Evolutionary conservation across 2,888 invertebrate species (phyloP).

Genomic region (Hirtodrosophila confusa): DNA sequence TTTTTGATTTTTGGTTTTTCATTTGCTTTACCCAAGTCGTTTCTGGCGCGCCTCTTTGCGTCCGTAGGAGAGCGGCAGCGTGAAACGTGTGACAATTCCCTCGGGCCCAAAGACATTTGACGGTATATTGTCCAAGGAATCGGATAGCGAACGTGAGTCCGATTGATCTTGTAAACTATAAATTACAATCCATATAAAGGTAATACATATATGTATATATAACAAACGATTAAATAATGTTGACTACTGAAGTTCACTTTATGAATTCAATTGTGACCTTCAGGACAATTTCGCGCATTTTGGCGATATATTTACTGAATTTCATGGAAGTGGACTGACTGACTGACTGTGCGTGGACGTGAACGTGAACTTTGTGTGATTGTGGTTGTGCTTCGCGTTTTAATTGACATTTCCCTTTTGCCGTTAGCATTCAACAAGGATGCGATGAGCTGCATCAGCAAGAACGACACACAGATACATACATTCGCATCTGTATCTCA

Average conservation of each 20-base stretch:
- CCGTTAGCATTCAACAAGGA: slow-evolving; percentile 23
- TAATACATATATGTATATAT: slow-evolving; percentile 35
- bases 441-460: slow-evolving; percentile 1
- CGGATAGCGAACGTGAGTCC: slow-evolving; percentile 84
- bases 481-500: not conserved
- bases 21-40: slow-evolving; percentile 89
- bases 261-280: slow-evolving; percentile 9
- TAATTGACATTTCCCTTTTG: slow-evolving; percentile 19
- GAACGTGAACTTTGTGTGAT: slow-evolving; percentile 1
- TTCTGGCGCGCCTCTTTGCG: slow-evolving; percentile 91
- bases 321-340: slow-evolving; percentile 9
- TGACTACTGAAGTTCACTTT: not conserved
- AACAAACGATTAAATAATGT: slow-evolving; percentile 4
- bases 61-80: slow-evolving; percentile 91
- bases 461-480: not conserved
- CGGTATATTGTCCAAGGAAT: slow-evolving; percentile 87
- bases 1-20: slow-evolving; percentile 21
- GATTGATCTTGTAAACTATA: slow-evolving; percentile 85
- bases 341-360: too few relatives aligned
- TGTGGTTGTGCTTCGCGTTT: slow-evolving; percentile 1
- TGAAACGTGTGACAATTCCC: slow-evolving; percentile 88
- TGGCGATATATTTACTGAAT: slow-evolving; percentile 9
- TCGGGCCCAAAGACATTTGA: slow-evolving; percentile 86
- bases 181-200: slow-evolving; percentile 60
- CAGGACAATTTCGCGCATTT: slow-evolving; percentile 1